Evolutionary conservation across 2,797 vertebrate species (phyloP).

Genomic region (Luscinia luscinia): DNA sequence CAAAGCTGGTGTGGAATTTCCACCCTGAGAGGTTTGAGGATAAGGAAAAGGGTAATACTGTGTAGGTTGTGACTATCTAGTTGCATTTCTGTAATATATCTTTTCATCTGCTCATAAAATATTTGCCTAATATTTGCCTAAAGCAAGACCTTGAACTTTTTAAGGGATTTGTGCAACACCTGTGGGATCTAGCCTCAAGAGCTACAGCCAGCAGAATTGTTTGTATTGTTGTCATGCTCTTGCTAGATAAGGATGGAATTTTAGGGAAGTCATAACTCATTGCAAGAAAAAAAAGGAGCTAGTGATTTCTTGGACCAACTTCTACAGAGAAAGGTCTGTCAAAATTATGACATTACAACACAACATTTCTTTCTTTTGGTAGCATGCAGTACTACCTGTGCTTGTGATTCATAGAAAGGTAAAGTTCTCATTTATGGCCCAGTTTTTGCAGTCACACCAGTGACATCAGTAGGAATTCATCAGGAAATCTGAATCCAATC

Average conservation of each 20-base stretch:
- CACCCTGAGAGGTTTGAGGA: neutral
- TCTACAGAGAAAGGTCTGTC: neutral
- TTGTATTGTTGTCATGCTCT: neutral
- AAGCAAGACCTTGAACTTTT: neutral
- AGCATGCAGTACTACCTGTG: neutral
- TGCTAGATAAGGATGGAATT: neutral
- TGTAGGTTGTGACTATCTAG: neutral
- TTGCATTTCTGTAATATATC: neutral
- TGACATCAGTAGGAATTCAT: neutral
- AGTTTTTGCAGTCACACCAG: neutral
- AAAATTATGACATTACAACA: neutral
- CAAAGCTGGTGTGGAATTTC: neutral
- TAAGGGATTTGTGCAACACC: neutral
- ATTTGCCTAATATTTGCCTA: neutral
- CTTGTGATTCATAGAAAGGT: neutral
- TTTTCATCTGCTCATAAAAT: conserved; percentile 16
- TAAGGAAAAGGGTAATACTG: neutral
- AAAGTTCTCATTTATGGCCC: neutral
- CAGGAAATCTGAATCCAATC: neutral
- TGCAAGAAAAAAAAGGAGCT: neutral
- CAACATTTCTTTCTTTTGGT: neutral
- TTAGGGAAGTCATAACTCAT: neutral
- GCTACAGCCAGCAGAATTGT: neutral
- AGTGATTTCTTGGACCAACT: neutral
- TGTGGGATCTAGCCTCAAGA: neutral